These are phyloP conservation scores for Clupea harengus DNA, from an alignment of 2,113 vertebrate genomes.

Conservation along the genomic window DNA sequence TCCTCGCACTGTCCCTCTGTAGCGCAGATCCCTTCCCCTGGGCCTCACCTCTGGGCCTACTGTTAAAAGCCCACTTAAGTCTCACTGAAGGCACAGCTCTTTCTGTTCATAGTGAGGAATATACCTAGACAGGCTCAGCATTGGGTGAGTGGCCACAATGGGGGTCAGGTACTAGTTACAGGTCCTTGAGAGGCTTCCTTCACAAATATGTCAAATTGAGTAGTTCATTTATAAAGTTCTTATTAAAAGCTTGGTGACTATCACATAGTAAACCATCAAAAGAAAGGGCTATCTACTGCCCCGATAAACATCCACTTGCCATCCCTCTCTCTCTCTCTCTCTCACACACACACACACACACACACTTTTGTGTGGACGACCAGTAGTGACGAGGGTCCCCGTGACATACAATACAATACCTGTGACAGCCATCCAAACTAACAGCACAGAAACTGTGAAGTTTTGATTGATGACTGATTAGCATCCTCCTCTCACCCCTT, in stretches of 20 bases:
- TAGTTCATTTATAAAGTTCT: neutral
- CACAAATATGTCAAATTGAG: neutral
- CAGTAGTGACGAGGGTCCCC: constrained; percentile 4
- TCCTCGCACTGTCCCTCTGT: neutral
- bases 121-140: neutral
- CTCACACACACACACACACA: neutral
- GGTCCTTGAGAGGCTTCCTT: neutral
- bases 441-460: neutral
- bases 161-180: neutral
- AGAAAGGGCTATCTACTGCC: too few species aligned
- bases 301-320: too few species aligned
- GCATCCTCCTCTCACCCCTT: too few species aligned
- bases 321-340: neutral
- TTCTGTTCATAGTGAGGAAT: neutral
- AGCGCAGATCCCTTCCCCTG: neutral
- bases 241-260: too few species aligned
- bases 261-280: too few species aligned
- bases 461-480: too few species aligned
- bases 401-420: too few species aligned
- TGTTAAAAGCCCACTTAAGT: neutral
- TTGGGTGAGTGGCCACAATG: neutral
- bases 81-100: neutral
- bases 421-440: neutral
- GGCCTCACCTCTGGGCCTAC: neutral
- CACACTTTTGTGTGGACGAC: neutral